Conservation (phyloP, 2,113 vertebrate species). For the Cyprinodon brontotheroides region DNA sequence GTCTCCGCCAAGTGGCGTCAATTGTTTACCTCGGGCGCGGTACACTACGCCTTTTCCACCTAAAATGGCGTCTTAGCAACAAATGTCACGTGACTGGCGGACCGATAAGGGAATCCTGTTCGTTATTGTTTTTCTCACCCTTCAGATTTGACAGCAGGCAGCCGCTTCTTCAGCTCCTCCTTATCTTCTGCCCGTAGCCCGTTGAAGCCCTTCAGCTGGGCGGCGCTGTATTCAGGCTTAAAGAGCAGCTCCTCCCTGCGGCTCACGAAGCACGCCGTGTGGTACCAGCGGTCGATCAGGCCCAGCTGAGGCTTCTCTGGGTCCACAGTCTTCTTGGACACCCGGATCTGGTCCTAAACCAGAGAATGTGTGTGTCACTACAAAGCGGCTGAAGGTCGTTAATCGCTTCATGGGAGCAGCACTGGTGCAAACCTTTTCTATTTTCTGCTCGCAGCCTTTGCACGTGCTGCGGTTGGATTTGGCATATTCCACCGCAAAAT, state of each 20-base stretch:
- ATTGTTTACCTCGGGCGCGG: too few species aligned
- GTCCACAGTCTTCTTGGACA: slow-evolving; percentile 95
- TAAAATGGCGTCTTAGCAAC: too few species aligned
- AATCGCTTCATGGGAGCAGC: not conserved
- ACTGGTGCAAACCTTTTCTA: slow-evolving; percentile 87
- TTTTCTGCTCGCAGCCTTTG: slow-evolving; percentile 94
- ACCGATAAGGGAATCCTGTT: too few species aligned
- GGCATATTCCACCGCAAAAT: slow-evolving; percentile 95
- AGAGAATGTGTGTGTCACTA: not conserved
- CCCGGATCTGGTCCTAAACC: slow-evolving; percentile 89
- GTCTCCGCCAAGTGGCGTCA: too few species aligned
- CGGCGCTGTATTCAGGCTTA: slow-evolving; percentile 82
- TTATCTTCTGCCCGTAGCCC: slow-evolving; percentile 87
- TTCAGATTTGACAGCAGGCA: slow-evolving; percentile 87
- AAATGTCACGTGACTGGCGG: too few species aligned
- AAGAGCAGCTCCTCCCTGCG: slow-evolving; percentile 88
- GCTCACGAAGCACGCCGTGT: slow-evolving; percentile 89
- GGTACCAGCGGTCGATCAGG: slow-evolving; percentile 98
- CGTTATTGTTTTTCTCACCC: slow-evolving; percentile 75
- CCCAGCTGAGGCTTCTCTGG: slow-evolving; percentile 94
- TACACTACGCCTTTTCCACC: too few species aligned
- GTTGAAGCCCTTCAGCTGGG: slow-evolving; percentile 91
- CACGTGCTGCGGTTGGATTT: slow-evolving; percentile 98
- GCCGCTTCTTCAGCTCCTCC: slow-evolving; percentile 88
- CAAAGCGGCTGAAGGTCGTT: too few species aligned